phyloP scores from a whole-genome alignment of 2,113 vertebrate species.

The Sceloporus undulatus region DNA sequence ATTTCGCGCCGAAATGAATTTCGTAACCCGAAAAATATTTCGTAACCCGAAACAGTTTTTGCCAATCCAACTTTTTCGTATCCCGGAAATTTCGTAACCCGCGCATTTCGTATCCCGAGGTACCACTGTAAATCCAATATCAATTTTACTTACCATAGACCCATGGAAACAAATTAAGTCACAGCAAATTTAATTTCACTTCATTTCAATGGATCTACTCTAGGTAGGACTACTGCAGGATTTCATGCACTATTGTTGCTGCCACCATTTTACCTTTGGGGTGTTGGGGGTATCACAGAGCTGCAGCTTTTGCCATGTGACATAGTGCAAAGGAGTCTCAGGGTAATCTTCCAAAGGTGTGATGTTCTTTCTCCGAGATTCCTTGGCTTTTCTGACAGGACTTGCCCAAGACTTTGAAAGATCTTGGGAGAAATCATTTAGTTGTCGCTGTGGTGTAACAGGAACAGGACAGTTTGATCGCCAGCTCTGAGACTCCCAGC shows the following conservation, averaged over 20 bases:
- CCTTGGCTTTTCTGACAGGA: slow-evolving; percentile 39
- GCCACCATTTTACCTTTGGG: slow-evolving; percentile 84
- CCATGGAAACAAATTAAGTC: background rate
- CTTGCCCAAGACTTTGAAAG: slow-evolving; percentile 36
- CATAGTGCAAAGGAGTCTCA: slow-evolving; percentile 80
- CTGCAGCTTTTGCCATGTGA: slow-evolving; percentile 82
- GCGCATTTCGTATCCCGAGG: too few relatives aligned
- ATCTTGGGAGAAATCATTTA: slow-evolving; percentile 5
- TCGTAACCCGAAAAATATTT: too few relatives aligned
- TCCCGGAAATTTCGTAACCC: too few relatives aligned
- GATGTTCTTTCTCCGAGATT: background rate
- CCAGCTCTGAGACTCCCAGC: background rate
- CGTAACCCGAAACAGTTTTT: too few relatives aligned
- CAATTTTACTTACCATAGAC: background rate
- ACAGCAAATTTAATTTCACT: background rate
- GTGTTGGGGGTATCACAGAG: slow-evolving; percentile 85
- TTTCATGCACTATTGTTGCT: background rate
- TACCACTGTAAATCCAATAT: background rate
- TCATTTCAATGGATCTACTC: background rate
- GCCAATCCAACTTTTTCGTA: too few relatives aligned
- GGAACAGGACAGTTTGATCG: slow-evolving; percentile 35
- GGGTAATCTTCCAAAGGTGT: slow-evolving; percentile 32
- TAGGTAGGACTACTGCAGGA: background rate
- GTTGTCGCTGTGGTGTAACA: slow-evolving; percentile 47
- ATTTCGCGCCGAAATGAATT: too few relatives aligned